These are phyloP conservation scores for Aphidius gifuensis DNA, from an alignment of 1,140 invertebrate species.

Conservation along the genomic window DNA sequence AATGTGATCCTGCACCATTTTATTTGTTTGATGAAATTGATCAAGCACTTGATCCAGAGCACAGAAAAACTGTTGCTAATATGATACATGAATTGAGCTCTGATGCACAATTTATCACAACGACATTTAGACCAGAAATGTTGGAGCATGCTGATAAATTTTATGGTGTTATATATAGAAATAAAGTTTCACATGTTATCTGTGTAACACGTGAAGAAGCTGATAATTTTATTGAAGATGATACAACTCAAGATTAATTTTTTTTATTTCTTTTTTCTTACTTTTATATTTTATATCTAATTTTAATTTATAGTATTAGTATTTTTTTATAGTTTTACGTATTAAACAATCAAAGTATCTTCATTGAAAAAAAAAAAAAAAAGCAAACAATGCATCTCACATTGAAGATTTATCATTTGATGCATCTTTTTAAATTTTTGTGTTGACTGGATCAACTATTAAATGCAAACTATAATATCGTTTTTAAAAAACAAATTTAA, in stretches of 20 bases:
- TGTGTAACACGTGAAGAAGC: constrained; percentile 89
- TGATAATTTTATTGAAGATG: constrained; percentile 97
- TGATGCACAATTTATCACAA: constrained; percentile 98
- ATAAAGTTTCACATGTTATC: constrained; percentile 94
- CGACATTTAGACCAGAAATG: constrained; percentile 96
- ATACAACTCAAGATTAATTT: constrained; percentile 80
- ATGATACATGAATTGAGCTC: constrained; percentile 97
- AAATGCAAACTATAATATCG: too few species aligned
- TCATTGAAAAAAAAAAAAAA: too few species aligned
- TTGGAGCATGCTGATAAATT: constrained; percentile 98
- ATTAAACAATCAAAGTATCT: too few species aligned
- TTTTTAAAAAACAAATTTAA: too few species aligned
- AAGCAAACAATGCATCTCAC: too few species aligned
- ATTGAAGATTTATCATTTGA: too few species aligned
- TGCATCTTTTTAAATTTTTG: too few species aligned
- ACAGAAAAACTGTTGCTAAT: constrained; percentile 95
- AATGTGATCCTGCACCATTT: constrained; percentile 98
- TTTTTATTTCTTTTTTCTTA: too few species aligned
- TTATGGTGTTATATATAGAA: constrained; percentile 98
- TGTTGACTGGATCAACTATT: too few species aligned
- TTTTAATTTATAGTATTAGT: too few species aligned
- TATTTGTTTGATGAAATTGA: constrained; percentile 99
- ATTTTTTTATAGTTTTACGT: too few species aligned
- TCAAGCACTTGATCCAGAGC: constrained; percentile 94
- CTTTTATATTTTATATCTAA: too few species aligned